Conservation (phyloP, 2,113 vertebrate species). For the Rhabdomys dilectus region DNA sequence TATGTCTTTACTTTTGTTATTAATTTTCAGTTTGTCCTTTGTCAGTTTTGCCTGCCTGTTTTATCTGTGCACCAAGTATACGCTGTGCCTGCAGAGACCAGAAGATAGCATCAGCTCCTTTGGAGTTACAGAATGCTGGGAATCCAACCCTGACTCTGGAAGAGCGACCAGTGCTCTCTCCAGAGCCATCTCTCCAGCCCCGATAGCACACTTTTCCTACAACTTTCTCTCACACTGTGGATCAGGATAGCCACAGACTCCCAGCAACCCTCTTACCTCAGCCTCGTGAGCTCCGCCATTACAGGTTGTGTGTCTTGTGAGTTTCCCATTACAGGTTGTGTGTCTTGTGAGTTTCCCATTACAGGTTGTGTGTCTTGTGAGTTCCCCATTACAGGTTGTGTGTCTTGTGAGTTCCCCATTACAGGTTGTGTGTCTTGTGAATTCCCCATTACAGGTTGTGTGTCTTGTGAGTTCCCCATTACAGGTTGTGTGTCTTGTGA, state of each 20-base stretch:
- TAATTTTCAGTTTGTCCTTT: constrained; percentile 59
- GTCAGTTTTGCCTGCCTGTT: neutral
- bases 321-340: neutral
- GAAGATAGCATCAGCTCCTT: neutral
- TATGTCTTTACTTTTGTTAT: constrained; percentile 58
- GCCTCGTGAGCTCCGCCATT: accelerated
- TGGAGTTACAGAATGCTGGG: neutral
- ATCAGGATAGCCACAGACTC: neutral
- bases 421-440: too few relatives aligned
- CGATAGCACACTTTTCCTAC: neutral
- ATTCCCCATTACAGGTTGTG: too few relatives aligned
- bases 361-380: too few relatives aligned
- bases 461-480: too few relatives aligned
- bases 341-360: too few relatives aligned
- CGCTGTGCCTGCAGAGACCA: too few relatives aligned
- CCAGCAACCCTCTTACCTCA: neutral
- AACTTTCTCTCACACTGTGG: neutral
- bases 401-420: too few relatives aligned
- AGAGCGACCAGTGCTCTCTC: too few relatives aligned
- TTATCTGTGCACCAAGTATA: neutral
- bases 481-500: too few relatives aligned
- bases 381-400: neutral
- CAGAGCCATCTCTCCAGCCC: neutral
- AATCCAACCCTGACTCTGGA: neutral
- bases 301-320: neutral